Evolutionary conservation across 2,797 vertebrate genomes (phyloP).

Genomic region (Melanotaenia maccullochi): DNA sequence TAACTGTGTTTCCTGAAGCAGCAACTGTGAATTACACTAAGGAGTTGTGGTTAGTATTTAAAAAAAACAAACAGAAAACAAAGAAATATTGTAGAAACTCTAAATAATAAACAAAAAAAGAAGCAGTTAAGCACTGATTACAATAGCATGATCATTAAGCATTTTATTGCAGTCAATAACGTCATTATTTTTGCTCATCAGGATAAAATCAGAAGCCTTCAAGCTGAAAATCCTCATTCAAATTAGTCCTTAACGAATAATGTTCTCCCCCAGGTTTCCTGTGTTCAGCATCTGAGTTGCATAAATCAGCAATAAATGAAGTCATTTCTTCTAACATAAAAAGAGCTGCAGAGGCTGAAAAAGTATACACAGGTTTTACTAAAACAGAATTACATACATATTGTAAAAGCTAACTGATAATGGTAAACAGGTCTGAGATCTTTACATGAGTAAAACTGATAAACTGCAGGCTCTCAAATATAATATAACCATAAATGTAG

Average conservation of each 20-base stretch:
- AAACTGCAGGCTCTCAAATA: neutral
- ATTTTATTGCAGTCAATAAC: conserved; percentile 6
- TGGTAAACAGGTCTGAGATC: neutral
- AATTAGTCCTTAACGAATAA: conserved; percentile 11
- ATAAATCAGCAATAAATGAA: conserved; percentile 36
- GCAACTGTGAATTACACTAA: neutral
- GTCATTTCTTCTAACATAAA: conserved; percentile 21
- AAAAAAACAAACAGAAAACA: conserved; percentile 17
- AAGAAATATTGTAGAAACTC: neutral
- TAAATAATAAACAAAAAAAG: conserved; percentile 10
- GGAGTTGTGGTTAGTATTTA: conserved; percentile 23
- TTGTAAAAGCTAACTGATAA: neutral
- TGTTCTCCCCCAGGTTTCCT: neutral
- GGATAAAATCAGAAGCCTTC: conserved; percentile 15
- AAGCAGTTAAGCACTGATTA: neutral
- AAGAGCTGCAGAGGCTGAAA: neutral
- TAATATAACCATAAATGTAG: neutral
- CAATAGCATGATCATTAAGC: neutral
- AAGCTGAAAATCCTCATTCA: conserved; percentile 29
- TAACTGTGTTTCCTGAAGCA: conserved; percentile 19
- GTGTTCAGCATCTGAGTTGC: conserved; percentile 14
- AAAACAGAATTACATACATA: neutral
- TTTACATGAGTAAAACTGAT: neutral
- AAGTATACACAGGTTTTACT: neutral
- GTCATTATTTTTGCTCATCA: conserved; percentile 3